Percentiles rank a stretch among this genome's conserved stretches.
phyloP scores from a whole-genome alignment of 1,140 invertebrate genomes.

The Pogonomyrmex barbatus region DNA sequence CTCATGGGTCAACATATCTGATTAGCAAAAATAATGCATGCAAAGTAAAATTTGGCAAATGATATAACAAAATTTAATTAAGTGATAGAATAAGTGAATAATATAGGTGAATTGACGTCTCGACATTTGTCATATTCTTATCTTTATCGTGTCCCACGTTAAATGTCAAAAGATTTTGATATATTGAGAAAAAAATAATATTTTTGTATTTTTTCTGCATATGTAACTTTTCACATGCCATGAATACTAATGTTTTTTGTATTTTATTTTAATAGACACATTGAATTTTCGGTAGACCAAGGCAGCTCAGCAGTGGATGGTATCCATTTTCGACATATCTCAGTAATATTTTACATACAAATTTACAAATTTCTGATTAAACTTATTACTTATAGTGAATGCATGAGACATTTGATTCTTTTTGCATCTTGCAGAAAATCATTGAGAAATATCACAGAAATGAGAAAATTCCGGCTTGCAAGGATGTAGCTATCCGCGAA shows the following conservation, averaged over 20 bases:
- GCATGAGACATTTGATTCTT: not conserved
- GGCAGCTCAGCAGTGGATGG: not conserved
- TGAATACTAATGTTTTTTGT: not conserved
- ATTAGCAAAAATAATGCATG: too few species aligned
- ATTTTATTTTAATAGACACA: slow-evolving; percentile 63
- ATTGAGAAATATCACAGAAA: slow-evolving; percentile 89
- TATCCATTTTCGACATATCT: slow-evolving; percentile 71
- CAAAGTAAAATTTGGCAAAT: too few species aligned
- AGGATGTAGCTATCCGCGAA: slow-evolving; percentile 89
- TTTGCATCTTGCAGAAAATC: slow-evolving; percentile 85
- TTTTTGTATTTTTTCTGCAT: not conserved
- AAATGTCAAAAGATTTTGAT: not conserved
- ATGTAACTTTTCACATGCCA: not conserved
- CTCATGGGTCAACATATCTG: too few species aligned
- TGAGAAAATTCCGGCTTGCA: slow-evolving; percentile 84
- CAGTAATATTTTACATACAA: slow-evolving; percentile 59
- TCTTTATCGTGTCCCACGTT: not conserved
- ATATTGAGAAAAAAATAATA: not conserved
- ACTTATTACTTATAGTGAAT: not conserved
- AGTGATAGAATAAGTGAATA: too few species aligned
- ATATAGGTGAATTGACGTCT: too few species aligned
- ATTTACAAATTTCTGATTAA: not conserved
- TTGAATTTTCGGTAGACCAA: slow-evolving; percentile 66
- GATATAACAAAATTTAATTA: too few species aligned
- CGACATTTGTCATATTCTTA: not conserved